Evolutionary conservation across 2,797 vertebrate genomes (phyloP), one percentile per base, ranked within the genome.

Genomic region (Allobates femoralis): DNA sequence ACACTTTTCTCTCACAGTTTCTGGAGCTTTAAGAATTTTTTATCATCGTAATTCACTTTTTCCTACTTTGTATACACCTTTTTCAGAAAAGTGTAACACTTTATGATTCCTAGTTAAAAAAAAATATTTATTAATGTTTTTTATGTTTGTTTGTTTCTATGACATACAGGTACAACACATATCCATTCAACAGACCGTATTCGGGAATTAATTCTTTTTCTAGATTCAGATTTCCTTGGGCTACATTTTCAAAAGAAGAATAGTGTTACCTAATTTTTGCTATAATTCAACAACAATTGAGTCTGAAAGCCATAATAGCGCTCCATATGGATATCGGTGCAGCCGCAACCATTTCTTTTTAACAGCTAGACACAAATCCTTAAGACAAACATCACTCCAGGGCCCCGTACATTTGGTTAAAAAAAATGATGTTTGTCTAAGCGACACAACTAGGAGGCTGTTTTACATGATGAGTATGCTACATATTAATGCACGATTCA

Each of bases 401-500:
- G 75, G 69, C 76, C 69, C 64, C 81, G 41, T 85, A 66, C 81
- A 85, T 85, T 81, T 81, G 80, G 12, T 41, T 58, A 71, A 66
- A 79, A 80, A 73, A 86, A 67, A 15, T 56, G 28, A 67, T 76
- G 53, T 32, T 84, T 51, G 67, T 87, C 79, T 85, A 56, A 37
- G 77, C 58, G 51, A 66, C 81, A 81, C 77, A 84, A 84, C 86
- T 76, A 69, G 60, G 77, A 88, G 46, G 67, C 86, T 88, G 55
- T 81, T 88, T 88, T 81, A 81, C 82, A 88, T 88, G 82, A 88
- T 88, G 86, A 88, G 86, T 77, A 81, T 81, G 67, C 77, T 85
- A 85, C 86, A 81, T 88, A 88, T 88, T 88, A 88, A 88, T 88
- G 86, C 69, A 84, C 83, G 21, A 85, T 85, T 71, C 86, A 81